Base-by-base conservation (phyloP, 1,140 invertebrate species). In the Drosophila funebris region DNA sequence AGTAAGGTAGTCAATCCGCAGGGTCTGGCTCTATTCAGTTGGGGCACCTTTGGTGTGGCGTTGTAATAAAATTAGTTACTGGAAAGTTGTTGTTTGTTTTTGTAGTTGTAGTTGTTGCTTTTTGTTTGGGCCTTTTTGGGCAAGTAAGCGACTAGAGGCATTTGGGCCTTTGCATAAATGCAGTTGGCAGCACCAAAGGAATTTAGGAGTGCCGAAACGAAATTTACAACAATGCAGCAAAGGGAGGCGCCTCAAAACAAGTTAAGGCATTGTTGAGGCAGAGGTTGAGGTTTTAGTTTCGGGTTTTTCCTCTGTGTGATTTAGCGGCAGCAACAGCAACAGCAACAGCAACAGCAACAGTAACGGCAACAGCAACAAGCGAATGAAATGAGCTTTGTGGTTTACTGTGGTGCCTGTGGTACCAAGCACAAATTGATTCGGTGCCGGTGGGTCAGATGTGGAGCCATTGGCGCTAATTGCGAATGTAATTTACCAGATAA, bases 351-450 rank as follows among this genome's bases (percentile, higher is more conserved):
- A 50, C 44, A 48, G n/a, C n/a, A n/a, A 60, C 64, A 48, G 24
- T n/a, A n/a, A n/a, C n/a, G n/a, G n/a, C n/a, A 27, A 13, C 37
- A 39, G 46, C 46, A 50, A 50, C 44, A 48, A 75, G 73, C 60
- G 48, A 39, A 24, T 31, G 36, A 52, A 76, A 76, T 73, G 73
- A 76, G 73, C 69, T 76, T 54, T 54, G 69, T 60, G 69, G 69
- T 43, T 58, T 56, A 48, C 31, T 36, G 27, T 24, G 41, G 7
- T 44, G 29, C 44, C 33, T 60, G 9, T 37, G 39, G 46, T 31
- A 50, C 53, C 29, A 70, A 69, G 80, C 68, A 70, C 78, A 85
- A 85, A 87, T 85, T 85, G 82, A 85, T 78, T 85, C 62, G 56
- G 24, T 36, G 63, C n/a, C 46, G 27, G 46, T 50, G 27, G 27